Evolutionary conservation across 1,140 invertebrate genomes (phyloP).

Genomic region (Cyclargus thomasi): DNA sequence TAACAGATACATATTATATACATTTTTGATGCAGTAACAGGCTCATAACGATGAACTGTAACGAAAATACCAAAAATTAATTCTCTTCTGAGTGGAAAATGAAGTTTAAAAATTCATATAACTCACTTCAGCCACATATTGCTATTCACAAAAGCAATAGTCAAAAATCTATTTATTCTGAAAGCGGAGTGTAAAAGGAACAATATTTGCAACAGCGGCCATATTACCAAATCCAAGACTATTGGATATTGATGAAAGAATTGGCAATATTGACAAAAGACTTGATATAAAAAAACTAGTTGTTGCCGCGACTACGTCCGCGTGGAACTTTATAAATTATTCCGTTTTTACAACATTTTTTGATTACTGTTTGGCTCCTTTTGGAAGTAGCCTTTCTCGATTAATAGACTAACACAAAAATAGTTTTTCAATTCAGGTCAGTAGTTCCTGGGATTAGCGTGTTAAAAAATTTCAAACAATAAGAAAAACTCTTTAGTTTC

Average conservation of each 20-base stretch:
- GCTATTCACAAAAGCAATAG: slow-evolving; percentile 41
- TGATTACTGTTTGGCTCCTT: no score
- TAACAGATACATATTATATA: neutral
- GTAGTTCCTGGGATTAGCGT: no score
- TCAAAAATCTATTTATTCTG: slow-evolving; percentile 49
- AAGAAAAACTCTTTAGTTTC: no score
- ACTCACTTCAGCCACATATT: slow-evolving; percentile 18
- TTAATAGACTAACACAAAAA: no score
- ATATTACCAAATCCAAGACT: slow-evolving; percentile 50
- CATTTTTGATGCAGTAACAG: neutral
- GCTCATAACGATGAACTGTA: neutral
- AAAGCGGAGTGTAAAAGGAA: slow-evolving; percentile 43
- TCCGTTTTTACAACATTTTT: no score
- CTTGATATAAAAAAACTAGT: neutral
- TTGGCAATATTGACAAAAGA: slow-evolving; percentile 18
- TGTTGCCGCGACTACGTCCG: no score
- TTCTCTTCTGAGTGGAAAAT: neutral
- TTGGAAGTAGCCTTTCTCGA: no score
- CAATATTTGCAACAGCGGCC: slow-evolving; percentile 55
- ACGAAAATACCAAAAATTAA: neutral
- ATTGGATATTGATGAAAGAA: slow-evolving; percentile 50
- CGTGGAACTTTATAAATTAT: no score
- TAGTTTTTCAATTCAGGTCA: no score
- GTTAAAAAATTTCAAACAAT: no score
- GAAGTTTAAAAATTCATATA: slow-evolving; percentile 18